A percentile compares a stretch with the other conserved stretches of the same genome.
These are phyloP conservation scores for Trematomus bernacchii DNA, from an alignment of 2,797 vertebrate species.

Conservation along the genomic window DNA sequence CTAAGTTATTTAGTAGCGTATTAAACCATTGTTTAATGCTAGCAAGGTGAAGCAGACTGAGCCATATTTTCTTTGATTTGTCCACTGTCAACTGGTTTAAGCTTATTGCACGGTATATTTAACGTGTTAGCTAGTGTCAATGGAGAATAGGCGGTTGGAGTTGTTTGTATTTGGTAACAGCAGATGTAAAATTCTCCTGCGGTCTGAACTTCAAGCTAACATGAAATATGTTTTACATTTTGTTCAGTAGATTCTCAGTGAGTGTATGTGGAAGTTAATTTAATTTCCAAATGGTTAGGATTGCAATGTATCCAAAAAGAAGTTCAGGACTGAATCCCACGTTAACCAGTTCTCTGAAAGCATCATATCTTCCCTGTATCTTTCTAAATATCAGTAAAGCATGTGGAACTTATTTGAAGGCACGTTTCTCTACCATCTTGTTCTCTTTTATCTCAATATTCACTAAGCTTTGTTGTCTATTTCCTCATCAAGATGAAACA, in stretches of 20 bases:
- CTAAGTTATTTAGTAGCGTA: no score
- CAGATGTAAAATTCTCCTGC: background rate
- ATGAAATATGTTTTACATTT: background rate
- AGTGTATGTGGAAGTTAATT: background rate
- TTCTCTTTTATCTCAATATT: background rate
- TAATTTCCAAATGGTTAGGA: background rate
- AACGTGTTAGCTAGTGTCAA: background rate
- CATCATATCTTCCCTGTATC: background rate
- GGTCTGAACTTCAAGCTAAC: background rate
- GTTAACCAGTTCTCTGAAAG: background rate
- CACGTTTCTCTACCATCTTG: background rate
- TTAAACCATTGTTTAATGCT: background rate
- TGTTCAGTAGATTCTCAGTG: no score
- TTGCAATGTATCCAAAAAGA: background rate
- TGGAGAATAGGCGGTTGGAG: background rate
- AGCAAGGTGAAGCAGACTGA: background rate
- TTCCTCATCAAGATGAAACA: conserved; percentile 6
- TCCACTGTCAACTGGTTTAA: background rate
- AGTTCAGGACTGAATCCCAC: background rate
- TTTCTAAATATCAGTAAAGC: conserved; percentile 2
- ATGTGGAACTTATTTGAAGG: background rate
- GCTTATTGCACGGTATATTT: background rate
- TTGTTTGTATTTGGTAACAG: background rate
- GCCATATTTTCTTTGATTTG: background rate
- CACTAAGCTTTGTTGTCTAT: background rate